These are phyloP conservation scores for Falco punctatus DNA, from an alignment of 2,113 vertebrate species.

Conservation along the genomic window DNA sequence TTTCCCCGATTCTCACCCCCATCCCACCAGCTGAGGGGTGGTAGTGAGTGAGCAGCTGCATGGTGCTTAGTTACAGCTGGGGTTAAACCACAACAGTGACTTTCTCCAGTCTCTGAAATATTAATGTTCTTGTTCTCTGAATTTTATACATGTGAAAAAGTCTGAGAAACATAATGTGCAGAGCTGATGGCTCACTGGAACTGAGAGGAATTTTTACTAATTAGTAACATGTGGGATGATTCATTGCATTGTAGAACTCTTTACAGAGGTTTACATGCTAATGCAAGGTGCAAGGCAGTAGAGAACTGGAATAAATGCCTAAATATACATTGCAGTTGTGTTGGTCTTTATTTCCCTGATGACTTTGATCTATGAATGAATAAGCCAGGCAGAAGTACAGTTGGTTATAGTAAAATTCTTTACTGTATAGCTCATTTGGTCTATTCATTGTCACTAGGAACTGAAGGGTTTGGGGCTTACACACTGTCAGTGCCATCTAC, in stretches of 20 bases:
- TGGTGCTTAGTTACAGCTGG: too few species aligned
- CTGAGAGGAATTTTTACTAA: background rate
- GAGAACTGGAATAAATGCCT: background rate
- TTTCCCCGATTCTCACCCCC: too few species aligned
- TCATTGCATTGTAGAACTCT: background rate
- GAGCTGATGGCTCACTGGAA: background rate
- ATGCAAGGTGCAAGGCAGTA: background rate
- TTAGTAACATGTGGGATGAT: background rate
- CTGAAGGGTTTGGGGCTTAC: background rate
- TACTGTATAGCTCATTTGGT: background rate
- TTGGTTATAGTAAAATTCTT: background rate
- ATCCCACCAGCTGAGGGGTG: too few species aligned
- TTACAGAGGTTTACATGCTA: background rate
- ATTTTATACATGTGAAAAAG: background rate
- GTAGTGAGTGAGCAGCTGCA: too few species aligned
- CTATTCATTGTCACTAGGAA: background rate
- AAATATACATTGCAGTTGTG: background rate
- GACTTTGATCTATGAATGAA: background rate
- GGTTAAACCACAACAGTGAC: background rate
- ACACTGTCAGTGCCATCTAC: background rate
- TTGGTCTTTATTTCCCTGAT: background rate
- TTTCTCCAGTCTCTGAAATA: background rate
- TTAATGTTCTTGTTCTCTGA: background rate
- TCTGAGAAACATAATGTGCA: background rate
- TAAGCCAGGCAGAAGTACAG: background rate